Base-by-base conservation (phyloP, 1,140 invertebrate species). In the Drosophila bocki region DNA sequence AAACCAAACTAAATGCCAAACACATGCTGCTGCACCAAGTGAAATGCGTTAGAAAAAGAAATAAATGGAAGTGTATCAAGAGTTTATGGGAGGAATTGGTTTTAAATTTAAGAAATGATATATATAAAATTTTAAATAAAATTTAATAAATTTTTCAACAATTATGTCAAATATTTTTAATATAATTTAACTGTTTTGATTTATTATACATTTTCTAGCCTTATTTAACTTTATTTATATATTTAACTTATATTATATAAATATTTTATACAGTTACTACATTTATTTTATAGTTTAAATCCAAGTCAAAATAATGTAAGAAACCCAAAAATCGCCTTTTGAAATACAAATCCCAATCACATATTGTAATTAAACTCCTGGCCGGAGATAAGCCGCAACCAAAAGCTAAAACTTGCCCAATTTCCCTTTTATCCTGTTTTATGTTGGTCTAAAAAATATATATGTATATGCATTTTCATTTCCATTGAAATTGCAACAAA, bases 1-100 rank as follows among this genome's bases (percentile, higher is more conserved):
- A 59, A 78, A 82, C 51, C 39, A 51, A 82, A 75, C 54, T 56
- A 76, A 82, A 82, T 78, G 68, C 80, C 80, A 78, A 82, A 82
- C 80, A 82, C 75, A 82, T 82, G 80, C 75, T 77, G 75, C 60
- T 71, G 75, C 60, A 53, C 74, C 74, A 78, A 69, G 64, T 65
- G 59, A 75, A 81, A 78, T 82, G 63, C 60, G 32, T 69, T 63
- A 26, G 54, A 37, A 82, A 69, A 65, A 75, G 5, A 53, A 51
- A 41, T 29, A 53, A 37, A 44, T 51, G 11, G 17, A 51, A 39
- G 9, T 26, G 17, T 7, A 29, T 8, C 37, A 3, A 29, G 6
- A 13, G 7, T 3, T 39, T 2, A 15, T 11, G 12, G 12, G 6
- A 4, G 33, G 5, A 22, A 29, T 26, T n/a, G 8, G 1, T 1